Evolutionary conservation across 2,797 vertebrate species (phyloP).

Genomic region (Lepilemur septentrionalis): DNA sequence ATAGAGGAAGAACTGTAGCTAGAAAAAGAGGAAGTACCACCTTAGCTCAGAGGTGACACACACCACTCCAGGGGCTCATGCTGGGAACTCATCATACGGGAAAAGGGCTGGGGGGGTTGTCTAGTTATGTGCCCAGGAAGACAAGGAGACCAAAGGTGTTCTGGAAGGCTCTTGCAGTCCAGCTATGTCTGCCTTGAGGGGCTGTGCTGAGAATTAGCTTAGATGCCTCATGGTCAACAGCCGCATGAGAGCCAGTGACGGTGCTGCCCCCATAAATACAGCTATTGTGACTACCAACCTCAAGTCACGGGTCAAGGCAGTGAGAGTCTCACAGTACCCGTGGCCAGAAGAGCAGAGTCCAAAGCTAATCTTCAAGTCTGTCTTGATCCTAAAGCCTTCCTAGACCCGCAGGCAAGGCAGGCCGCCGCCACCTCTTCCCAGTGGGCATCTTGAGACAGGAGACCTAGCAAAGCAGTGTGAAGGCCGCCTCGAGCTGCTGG

Average conservation of each 20-base stretch:
- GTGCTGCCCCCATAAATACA: not conserved
- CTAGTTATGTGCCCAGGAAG: not conserved
- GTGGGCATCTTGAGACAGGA: not conserved
- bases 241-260: not conserved
- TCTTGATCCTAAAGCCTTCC: not conserved
- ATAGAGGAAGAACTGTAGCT: not conserved
- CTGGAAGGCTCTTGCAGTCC: not conserved
- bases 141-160: not conserved
- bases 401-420: rapidly evolving
- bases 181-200: not conserved
- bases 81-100: not conserved
- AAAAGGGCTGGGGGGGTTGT: not conserved
- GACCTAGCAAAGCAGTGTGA: not conserved
- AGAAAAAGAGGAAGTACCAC: not conserved
- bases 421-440: not conserved
- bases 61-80: not conserved
- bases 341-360: not conserved
- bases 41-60: not conserved
- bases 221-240: not conserved
- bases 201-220: not conserved
- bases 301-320: not conserved
- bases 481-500: not conserved
- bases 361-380: not conserved
- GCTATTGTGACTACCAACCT: not conserved
- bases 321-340: not conserved